These are phyloP conservation scores for Orestias chungarensis DNA, from an alignment of 2,797 vertebrate species.

Conservation along the genomic window DNA sequence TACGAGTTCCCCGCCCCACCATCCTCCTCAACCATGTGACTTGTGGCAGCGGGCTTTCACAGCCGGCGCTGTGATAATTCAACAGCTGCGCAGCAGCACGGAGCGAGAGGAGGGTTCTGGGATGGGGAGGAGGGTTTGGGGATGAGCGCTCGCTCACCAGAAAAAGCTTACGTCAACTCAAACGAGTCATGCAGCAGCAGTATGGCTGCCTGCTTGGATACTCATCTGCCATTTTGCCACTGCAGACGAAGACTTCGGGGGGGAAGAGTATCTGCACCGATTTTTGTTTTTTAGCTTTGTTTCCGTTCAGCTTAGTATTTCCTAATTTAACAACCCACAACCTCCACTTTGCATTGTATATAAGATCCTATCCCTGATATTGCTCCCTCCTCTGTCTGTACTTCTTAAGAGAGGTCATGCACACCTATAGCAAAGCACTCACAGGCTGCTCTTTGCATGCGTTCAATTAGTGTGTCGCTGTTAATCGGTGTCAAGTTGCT, in stretches of 20 bases:
- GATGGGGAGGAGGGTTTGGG: slow-evolving; percentile 1
- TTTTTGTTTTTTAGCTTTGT: neutral
- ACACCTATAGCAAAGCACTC: slow-evolving; percentile 40
- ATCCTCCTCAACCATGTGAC: slow-evolving; percentile 46
- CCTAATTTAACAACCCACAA: neutral
- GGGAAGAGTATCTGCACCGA: neutral
- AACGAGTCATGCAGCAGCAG: slow-evolving; percentile 64
- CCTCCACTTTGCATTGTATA: neutral
- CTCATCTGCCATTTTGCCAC: slow-evolving; percentile 58
- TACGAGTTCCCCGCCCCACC: slow-evolving; percentile 23
- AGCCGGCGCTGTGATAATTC: slow-evolving; percentile 63
- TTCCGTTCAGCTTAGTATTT: neutral
- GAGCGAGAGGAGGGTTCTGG: slow-evolving; percentile 26
- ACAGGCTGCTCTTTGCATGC: slow-evolving; percentile 47
- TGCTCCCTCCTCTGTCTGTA: slow-evolving; percentile 20
- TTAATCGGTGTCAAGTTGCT: slow-evolving; percentile 57
- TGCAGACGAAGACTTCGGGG: neutral
- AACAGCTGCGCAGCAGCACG: slow-evolving; percentile 70
- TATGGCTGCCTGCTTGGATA: slow-evolving; percentile 44
- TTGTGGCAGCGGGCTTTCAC: slow-evolving; percentile 51
- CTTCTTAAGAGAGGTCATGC: slow-evolving; percentile 40
- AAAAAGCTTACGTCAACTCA: slow-evolving; percentile 71
- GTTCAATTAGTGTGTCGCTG: slow-evolving; percentile 61
- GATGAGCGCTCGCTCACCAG: slow-evolving; percentile 32
- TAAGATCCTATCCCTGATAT: neutral